Base-by-base conservation (phyloP, 2,113 vertebrate genomes). In the Oceanodroma tethys region DNA sequence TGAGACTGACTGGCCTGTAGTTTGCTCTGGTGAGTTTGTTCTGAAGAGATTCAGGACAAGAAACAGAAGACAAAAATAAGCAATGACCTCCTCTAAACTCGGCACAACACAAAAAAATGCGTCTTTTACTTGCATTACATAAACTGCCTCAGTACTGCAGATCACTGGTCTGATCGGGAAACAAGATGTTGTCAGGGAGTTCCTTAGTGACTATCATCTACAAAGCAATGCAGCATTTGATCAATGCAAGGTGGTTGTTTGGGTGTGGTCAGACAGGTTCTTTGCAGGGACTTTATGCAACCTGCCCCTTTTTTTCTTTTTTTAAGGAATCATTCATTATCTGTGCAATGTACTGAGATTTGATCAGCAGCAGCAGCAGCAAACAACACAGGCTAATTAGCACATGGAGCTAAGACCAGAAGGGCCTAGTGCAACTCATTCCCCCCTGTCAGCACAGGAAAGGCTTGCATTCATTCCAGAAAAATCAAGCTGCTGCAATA, bases 221-320 rank as follows among this genome's bases (percentile, higher is more conserved):
- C 34, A 67, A 47, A 73, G 53, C 13, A 45, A 26, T 13, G 17
- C 15, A 59, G 32, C 47, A 34, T 21, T 20, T 40, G 34, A 34
- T 23, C 6, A 26, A 11, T 2, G 3, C 42, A 30, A 15, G 9
- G 13, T 4, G 8, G 20, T 5, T 29, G 21, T 6, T n/a, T 23
- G 4, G 8, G 21, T 58, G 14, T 32, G 21, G 27, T 50, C 48
- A 70, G 30, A 23, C 21, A 48, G 50, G 22, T 53, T 38, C 30
- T 71, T 65, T 72, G 50, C 38, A 47, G 43, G 13, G 23, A n/a
- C 29, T 71, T 82, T 13, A 63, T 18, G 23, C 29, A 71, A 60
- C 60, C 38, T 60, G n/a, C 15, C 7, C 7, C 6, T 47, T 55
- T 40, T 13, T 40, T n/a, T 18, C 3, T 18, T 22, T 19, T 29